These are phyloP conservation scores for Circaetus cinerascens DNA, from an alignment of 2,113 vertebrate genomes.

Conservation along the genomic window DNA sequence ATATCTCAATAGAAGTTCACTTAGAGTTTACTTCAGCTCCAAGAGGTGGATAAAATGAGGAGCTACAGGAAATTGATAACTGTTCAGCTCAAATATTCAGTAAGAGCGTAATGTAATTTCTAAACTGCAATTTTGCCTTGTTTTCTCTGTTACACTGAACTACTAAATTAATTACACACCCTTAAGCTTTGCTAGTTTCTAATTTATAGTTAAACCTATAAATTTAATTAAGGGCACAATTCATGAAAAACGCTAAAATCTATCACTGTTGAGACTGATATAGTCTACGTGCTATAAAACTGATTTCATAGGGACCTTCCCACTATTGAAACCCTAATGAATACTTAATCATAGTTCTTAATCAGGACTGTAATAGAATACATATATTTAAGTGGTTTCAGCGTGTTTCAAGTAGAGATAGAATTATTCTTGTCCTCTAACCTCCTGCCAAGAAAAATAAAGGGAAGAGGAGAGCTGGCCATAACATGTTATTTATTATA, in stretches of 20 bases:
- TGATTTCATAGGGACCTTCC: background rate
- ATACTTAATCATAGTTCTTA: background rate
- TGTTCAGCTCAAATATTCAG: background rate
- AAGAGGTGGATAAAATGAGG: background rate
- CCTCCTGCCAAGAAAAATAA: background rate
- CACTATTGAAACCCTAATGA: background rate
- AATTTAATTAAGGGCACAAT: background rate
- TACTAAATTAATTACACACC: background rate
- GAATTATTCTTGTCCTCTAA: background rate
- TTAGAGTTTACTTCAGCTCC: background rate
- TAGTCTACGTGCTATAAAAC: background rate
- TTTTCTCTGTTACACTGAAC: background rate
- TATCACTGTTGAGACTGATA: background rate
- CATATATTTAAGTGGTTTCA: background rate
- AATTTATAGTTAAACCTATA: background rate
- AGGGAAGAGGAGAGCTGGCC: background rate
- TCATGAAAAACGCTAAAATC: background rate
- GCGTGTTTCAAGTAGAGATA: background rate
- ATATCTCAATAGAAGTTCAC: background rate
- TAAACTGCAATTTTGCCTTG: background rate
- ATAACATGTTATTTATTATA: background rate
- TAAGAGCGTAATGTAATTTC: background rate
- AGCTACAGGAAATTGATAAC: background rate
- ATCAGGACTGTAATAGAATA: background rate
- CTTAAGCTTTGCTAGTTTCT: background rate